These are phyloP conservation scores for Arvicola amphibius DNA, from an alignment of 2,797 vertebrate species.

Conservation along the genomic window DNA sequence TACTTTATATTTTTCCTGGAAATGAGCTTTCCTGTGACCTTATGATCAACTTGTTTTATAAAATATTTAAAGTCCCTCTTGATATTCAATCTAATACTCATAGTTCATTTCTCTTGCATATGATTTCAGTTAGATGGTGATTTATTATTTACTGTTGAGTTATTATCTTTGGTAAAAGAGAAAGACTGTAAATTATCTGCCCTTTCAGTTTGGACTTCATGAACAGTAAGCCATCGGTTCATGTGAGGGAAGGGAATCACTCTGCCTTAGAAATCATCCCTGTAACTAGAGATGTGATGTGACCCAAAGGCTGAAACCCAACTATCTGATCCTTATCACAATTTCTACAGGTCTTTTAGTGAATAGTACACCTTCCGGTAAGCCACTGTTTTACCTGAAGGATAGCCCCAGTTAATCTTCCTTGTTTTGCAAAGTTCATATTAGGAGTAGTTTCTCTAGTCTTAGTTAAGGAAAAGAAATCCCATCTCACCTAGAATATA, in stretches of 20 bases:
- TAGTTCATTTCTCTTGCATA: constrained; percentile 19
- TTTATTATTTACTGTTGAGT: not conserved
- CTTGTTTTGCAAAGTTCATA: not conserved
- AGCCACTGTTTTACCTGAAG: not conserved
- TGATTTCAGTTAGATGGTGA: not conserved
- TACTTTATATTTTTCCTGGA: not conserved
- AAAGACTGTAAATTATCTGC: not conserved
- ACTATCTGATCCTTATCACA: not conserved
- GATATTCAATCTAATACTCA: not conserved
- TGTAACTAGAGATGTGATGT: not conserved
- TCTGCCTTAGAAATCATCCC: not conserved
- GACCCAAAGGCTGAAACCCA: not conserved
- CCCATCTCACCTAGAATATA: not conserved
- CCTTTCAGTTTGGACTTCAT: not conserved
- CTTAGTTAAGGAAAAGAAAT: not conserved
- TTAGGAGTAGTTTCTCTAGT: not conserved
- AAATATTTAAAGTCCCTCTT: not conserved
- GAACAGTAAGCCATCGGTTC: not conserved
- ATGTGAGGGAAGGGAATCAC: rapidly evolving
- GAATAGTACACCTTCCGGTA: rapidly evolving
- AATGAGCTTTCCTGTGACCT: not conserved
- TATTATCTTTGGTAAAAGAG: not conserved
- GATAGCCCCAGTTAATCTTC: not conserved
- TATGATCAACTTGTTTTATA: not conserved
- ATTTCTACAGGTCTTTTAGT: not conserved